These are phyloP conservation scores for Nephrotoma guestfalica DNA, from an alignment of 2,888 invertebrate species.

Conservation along the genomic window DNA sequence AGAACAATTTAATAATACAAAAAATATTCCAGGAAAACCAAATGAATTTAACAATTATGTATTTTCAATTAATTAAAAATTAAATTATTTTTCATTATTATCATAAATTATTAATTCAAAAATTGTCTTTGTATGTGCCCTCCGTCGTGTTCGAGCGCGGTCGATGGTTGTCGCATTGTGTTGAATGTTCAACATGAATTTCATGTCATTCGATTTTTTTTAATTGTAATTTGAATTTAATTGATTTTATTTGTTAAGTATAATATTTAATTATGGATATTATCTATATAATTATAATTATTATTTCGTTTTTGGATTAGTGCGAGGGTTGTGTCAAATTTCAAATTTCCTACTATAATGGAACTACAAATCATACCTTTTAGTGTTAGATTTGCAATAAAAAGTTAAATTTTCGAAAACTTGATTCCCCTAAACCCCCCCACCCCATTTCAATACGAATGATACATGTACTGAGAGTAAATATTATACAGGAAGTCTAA, in stretches of 20 bases:
- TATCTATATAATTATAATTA: background rate
- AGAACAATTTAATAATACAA: background rate
- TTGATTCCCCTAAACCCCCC: background rate
- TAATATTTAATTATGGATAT: background rate
- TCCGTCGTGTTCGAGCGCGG: background rate
- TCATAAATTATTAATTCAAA: background rate
- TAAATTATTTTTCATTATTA: background rate
- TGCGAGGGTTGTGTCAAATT: background rate
- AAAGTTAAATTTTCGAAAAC: background rate
- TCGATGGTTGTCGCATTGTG: background rate
- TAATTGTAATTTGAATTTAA: background rate
- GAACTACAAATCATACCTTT: background rate
- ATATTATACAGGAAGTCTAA: background rate
- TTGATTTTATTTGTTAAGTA: background rate
- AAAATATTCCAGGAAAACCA: background rate
- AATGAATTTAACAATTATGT: background rate
- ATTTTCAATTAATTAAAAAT: background rate
- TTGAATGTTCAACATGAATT: background rate
- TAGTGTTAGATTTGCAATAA: background rate
- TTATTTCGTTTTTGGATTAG: background rate
- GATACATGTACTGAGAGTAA: background rate
- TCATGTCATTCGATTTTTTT: background rate
- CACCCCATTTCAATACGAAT: background rate
- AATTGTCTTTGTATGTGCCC: background rate
- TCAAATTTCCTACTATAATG: background rate